Evolutionary conservation across 2,113 vertebrate species (phyloP).

Genomic region (Callospermophilus lateralis): DNA sequence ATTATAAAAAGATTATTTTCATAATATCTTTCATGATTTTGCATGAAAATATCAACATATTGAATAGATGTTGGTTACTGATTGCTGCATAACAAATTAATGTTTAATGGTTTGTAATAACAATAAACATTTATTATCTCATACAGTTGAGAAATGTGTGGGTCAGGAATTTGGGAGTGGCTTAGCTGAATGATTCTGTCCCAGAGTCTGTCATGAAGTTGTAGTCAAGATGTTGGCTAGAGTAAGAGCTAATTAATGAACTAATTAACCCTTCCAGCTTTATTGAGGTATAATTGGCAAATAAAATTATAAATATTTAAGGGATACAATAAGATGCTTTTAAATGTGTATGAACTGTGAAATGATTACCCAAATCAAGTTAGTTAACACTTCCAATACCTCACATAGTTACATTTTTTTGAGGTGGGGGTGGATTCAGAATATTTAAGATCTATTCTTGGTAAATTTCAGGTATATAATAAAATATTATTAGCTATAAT

Average conservation of each 20-base stretch:
- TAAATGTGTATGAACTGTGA: background rate
- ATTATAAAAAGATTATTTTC: background rate
- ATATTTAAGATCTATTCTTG: background rate
- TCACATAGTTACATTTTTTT: background rate
- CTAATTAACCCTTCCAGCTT: background rate
- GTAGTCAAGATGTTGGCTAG: background rate
- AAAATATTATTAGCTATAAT: background rate
- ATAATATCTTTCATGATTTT: conserved; percentile 21
- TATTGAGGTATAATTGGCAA: background rate
- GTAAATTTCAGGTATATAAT: conserved; percentile 19
- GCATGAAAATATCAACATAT: background rate
- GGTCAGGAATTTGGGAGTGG: background rate
- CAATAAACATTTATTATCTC: background rate
- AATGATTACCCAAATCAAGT: background rate
- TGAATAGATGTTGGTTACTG: background rate
- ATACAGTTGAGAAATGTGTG: background rate
- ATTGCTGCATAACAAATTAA: background rate
- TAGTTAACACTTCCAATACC: background rate
- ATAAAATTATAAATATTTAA: background rate
- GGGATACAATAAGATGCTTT: background rate
- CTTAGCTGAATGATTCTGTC: background rate
- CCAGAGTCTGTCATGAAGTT: background rate
- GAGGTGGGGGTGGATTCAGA: background rate
- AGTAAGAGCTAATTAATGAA: background rate
- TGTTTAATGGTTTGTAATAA: background rate